phyloP scores from a whole-genome alignment of 2,888 invertebrate genomes.

The Drosophila merina region DNA sequence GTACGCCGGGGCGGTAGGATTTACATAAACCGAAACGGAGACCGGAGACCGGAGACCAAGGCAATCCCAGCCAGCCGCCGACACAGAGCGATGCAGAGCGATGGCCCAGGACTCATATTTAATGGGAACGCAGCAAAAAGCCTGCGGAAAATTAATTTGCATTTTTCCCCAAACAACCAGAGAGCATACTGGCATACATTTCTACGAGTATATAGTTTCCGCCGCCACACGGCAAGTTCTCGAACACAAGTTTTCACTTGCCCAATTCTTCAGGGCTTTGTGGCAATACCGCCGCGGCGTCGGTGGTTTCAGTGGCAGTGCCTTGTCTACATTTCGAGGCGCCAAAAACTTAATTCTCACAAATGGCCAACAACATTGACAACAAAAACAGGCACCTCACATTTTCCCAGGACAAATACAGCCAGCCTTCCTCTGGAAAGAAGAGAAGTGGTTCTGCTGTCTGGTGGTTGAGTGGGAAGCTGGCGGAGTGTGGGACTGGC shows the following conservation, averaged over 20 bases:
- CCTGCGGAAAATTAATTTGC: slow-evolving; percentile 54
- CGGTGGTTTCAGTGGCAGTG: background rate
- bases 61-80: background rate
- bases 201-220: slow-evolving; percentile 32
- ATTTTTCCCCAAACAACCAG: slow-evolving; percentile 44
- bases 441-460: slow-evolving; percentile 2
- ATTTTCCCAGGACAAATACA: slow-evolving; percentile 22
- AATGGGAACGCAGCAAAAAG: slow-evolving; percentile 35
- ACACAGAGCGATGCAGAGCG: slow-evolving; percentile 21
- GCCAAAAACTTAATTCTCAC: slow-evolving; percentile 56
- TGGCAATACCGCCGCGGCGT: background rate
- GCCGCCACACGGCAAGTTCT: slow-evolving; percentile 17
- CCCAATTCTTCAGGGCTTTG: slow-evolving; percentile 40
- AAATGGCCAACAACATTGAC: slow-evolving; percentile 51
- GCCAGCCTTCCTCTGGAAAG: slow-evolving; percentile 1
- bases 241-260: slow-evolving; percentile 47
- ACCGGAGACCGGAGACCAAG: slow-evolving; percentile 7
- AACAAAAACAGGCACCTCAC: slow-evolving; percentile 42
- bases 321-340: slow-evolving; percentile 40
- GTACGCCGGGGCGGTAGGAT: slow-evolving; percentile 39
- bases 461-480: background rate
- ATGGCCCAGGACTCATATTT: slow-evolving; percentile 36
- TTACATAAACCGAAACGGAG: slow-evolving; percentile 58
- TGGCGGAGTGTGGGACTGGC: slow-evolving; percentile 20
- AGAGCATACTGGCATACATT: slow-evolving; percentile 40